These are phyloP conservation scores for Tenodera sinensis DNA, from an alignment of 2,888 invertebrate species.

Conservation along the genomic window DNA sequence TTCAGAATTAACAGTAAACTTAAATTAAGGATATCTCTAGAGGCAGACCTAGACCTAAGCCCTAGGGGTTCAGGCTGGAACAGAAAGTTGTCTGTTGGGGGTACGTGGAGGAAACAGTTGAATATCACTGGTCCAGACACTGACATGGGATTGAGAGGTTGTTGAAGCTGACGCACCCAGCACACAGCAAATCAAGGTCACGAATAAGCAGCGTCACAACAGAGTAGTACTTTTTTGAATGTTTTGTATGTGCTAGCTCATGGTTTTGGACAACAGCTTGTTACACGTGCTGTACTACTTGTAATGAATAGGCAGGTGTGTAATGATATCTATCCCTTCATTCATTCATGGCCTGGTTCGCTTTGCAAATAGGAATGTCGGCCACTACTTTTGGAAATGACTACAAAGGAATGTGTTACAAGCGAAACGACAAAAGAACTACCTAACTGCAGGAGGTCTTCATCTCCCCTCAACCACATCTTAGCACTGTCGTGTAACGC, in stretches of 20 bases:
- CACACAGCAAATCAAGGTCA: not conserved
- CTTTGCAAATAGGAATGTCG: not conserved
- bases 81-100: too few relatives aligned
- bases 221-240: not conserved
- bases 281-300: not conserved
- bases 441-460: not conserved
- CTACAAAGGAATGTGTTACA: not conserved
- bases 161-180: not conserved
- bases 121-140: too few relatives aligned
- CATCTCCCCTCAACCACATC: too few relatives aligned
- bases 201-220: too few relatives aligned
- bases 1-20: too few relatives aligned
- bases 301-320: not conserved
- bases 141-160: too few relatives aligned
- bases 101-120: too few relatives aligned
- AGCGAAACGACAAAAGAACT: not conserved
- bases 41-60: too few relatives aligned
- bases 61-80: too few relatives aligned
- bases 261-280: not conserved
- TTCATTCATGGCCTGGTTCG: not conserved
- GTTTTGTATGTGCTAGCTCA: not conserved
- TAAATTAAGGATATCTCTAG: too few relatives aligned
- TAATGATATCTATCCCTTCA: not conserved
- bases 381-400: not conserved
- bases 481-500: too few relatives aligned